Evolutionary conservation across 2,888 invertebrate genomes (phyloP), one percentile per base, ranked within the genome.

Genomic region (Loripinus fragilis): DNA sequence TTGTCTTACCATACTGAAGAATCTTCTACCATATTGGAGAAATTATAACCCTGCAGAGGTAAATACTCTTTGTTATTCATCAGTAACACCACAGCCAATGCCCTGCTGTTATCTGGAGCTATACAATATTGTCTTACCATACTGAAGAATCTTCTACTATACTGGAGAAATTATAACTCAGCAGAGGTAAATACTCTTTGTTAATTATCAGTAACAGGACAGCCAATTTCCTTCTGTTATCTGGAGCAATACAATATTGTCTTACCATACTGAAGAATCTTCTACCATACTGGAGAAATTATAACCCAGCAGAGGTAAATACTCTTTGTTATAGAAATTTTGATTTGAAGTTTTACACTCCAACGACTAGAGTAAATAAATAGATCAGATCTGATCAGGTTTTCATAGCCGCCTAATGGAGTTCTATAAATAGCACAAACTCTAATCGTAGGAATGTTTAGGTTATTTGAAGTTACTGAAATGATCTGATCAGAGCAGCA

Each of bases 81-180:
- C 17, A 96, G 96, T 30, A 95, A 95, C 88, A 95, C 95, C 45
- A 96, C 96, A 7, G 97, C 97, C 0, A 95, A 95, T 68, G 95
- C 96, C 78, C 93, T 97, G 10, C 95, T 96, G 84, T 95, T 96
- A 89, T 95, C 95, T 42, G 96, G 96, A 15, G 95, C 96, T 1
- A 96, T 97, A 71, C 95, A 95, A 25, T 96, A 96, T 91, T 97
- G 97, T 86, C 94, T 97, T 71, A 95, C 95, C 28, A 94, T 97
- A 7, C 94, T 97, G 69, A 96, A 96, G 90, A 95, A 96, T 0
- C 94, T 97, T 30, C 94, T 97, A 83, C 91, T 92, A 17, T 93
- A 89, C 85, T 94, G 94, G 93, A 92, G 91, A 76, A 89, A 90
- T 76, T 89, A 85, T 50, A 87, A 90, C 52, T 83, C 89, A 30